Evolutionary conservation across 2,797 vertebrate species (phyloP).

Genomic region (Diglossa cyanea): DNA sequence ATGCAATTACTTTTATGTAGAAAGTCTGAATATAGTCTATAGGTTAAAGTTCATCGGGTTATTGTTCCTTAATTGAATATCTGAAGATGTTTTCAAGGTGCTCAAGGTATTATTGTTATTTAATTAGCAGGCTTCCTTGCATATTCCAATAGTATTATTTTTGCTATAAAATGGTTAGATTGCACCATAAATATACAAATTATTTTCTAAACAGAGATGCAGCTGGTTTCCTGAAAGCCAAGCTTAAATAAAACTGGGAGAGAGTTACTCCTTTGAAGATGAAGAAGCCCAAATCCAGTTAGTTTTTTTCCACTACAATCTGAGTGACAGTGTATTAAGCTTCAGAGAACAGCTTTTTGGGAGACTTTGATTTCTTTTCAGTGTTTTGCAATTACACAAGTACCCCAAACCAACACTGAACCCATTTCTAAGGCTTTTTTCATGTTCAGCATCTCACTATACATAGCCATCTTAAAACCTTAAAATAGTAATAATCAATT

Average conservation of each 20-base stretch:
- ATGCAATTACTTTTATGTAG: conserved; percentile 69
- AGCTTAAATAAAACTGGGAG: not conserved
- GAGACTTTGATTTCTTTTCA: not conserved
- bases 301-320: not conserved
- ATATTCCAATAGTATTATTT: conserved; percentile 34
- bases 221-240: conserved; percentile 4
- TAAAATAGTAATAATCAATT: conserved; percentile 72
- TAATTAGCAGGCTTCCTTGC: conserved; percentile 52
- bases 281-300: not conserved
- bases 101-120: conserved; percentile 51
- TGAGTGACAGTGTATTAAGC: not conserved
- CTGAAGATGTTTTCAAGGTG: conserved; percentile 65
- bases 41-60: conserved; percentile 57
- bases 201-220: conserved; percentile 36
- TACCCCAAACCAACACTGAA: not conserved
- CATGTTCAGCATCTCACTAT: conserved; percentile 24
- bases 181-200: not conserved
- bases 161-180: conserved; percentile 17
- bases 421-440: conserved; percentile 33
- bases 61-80: conserved; percentile 67
- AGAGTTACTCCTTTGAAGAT: conserved; percentile 8
- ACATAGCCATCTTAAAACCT: conserved; percentile 60
- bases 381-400: not conserved
- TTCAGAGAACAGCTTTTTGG: not conserved
- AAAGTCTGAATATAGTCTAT: conserved; percentile 59